Conservation (phyloP, 2,888 invertebrate genomes). For the Nomada ferruginata region DNA sequence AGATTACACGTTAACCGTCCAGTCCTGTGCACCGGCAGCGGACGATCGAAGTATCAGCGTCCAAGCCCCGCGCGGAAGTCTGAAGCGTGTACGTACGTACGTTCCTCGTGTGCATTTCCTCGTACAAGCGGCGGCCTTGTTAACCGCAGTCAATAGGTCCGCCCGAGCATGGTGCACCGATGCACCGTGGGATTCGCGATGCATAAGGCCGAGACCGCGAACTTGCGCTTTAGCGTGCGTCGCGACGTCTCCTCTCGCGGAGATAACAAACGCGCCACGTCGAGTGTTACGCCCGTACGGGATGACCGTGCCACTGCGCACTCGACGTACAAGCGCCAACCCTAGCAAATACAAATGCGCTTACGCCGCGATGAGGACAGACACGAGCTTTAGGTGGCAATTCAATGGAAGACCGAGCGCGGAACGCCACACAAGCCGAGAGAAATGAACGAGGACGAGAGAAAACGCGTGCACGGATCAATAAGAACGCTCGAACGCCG, state of each 20-base stretch:
- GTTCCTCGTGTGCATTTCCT: slow-evolving; percentile 46
- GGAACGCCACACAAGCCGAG: slow-evolving; percentile 1
- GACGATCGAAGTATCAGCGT: slow-evolving; percentile 24
- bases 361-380: slow-evolving; percentile 33
- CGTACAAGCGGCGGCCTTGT: slow-evolving; percentile 56
- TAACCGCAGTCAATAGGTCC: slow-evolving; percentile 46
- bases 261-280: slow-evolving; percentile 57
- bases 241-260: slow-evolving; percentile 32
- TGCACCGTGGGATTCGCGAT: slow-evolving; percentile 64
- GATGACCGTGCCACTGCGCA: slow-evolving; percentile 27
- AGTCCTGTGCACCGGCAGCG: not conserved
- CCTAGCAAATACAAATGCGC: slow-evolving; percentile 58
- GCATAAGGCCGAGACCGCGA: slow-evolving; percentile 54
- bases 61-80: not conserved
- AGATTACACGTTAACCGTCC: not conserved
- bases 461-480: slow-evolving; percentile 34
- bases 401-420: slow-evolving; percentile 55
- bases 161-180: slow-evolving; percentile 22
- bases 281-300: slow-evolving; percentile 20
- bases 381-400: slow-evolving; percentile 54
- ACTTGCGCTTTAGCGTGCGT: slow-evolving; percentile 44
- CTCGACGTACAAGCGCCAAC: slow-evolving; percentile 19
- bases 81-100: slow-evolving; percentile 22
- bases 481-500: slow-evolving; percentile 29
- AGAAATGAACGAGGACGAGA: slow-evolving; percentile 5